These are phyloP conservation scores for Buphagus erythrorhynchus DNA, from an alignment of 2,797 vertebrate genomes.

Conservation along the genomic window DNA sequence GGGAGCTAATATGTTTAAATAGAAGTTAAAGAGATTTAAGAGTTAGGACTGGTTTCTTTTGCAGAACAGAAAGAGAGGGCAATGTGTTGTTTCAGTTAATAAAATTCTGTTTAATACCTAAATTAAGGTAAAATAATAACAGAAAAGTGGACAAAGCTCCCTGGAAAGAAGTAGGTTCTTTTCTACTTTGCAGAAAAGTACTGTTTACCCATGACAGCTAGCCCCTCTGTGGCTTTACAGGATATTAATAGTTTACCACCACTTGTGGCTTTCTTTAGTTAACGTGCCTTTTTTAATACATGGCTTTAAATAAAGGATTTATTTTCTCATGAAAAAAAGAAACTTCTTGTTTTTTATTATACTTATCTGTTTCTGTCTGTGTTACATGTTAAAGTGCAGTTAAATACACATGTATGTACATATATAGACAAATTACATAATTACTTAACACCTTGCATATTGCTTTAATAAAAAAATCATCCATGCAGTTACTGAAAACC, in stretches of 20 bases:
- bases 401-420: accelerated
- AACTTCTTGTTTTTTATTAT: not conserved
- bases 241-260: not conserved
- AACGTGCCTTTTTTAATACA: accelerated
- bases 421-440: not conserved
- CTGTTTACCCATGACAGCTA: not conserved
- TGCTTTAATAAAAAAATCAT: not conserved
- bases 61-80: not conserved
- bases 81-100: not conserved
- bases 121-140: not conserved
- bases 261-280: not conserved
- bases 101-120: not conserved
- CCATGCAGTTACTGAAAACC: not conserved
- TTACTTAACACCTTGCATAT: not conserved
- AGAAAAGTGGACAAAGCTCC: accelerated
- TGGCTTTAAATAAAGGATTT: not conserved
- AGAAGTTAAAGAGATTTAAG: not conserved
- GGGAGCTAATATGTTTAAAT: not conserved
- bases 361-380: not conserved
- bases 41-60: not conserved
- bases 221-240: not conserved
- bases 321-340: not conserved
- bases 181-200: not conserved
- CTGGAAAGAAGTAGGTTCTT: not conserved
- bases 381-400: not conserved